Base-by-base conservation (phyloP, 2,797 vertebrate species). In the Melanotaenia pygmaea region DNA sequence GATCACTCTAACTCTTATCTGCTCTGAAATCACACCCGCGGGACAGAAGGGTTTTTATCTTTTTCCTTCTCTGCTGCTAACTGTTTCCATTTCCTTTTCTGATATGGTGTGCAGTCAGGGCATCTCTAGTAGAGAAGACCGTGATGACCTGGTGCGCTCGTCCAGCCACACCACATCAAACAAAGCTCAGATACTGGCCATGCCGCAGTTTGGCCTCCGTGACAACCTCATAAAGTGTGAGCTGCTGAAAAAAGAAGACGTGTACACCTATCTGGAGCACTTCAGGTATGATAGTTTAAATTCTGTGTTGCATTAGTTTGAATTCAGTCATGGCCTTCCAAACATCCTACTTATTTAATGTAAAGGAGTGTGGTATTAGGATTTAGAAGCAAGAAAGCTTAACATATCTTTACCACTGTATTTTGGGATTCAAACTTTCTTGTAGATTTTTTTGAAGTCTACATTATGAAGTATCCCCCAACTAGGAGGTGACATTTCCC, bases 191-290 rank as follows among this genome's bases (percentile, higher is more conserved):
- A 94, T 97, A 72, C 89, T 97, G 57, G 85, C 94, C 66, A 93
- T 98, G 90, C 94, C 96, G 0, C 95, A 96, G 86, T 97, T 97
- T 18, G 86, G 88, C 81, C 90, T 97, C 11, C 94, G 97, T 57
- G 97, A 99, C 80, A 98, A 96, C 58, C 94, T 98, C 16, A 95
- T 99, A 84, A 96, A 81, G 79, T 98, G 96, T 80, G 95, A 96
- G 77, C 94, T 99, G 16, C 71, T 94, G 32, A 97, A 96, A 82
- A 97, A 93, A 67, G 96, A 98, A 88, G 94, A 95, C 0, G 80
- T 92, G 16, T 99, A 98, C 90, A 98, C 96, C 1, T 90, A 94
- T 67, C 91, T 96, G 78, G 93, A 96, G 85, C 86, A 91, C 85
- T 99, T 95, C 94, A 98, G 94, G 98, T 98, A 92, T 28, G 59